Evolutionary conservation across 2,888 invertebrate genomes (phyloP), one percentile per base, ranked within the genome.

Genomic region (Troilus luridus): DNA sequence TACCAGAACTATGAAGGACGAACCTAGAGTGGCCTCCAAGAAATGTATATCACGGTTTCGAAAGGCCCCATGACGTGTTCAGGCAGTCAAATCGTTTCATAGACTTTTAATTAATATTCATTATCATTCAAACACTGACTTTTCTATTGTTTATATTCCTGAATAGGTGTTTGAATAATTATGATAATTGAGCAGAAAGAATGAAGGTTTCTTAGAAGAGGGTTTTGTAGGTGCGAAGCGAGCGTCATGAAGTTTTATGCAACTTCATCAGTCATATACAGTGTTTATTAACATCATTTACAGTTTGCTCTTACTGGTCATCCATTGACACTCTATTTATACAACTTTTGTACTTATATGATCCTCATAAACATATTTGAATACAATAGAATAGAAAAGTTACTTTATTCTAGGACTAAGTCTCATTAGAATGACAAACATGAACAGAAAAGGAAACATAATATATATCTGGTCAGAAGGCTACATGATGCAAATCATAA

Each of bases 61-160:
- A 77, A 77, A 77, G 27, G 41, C 17, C 1, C 72, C 72, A 24
- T 77, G 72, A 77, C 67, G 27, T 64, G 24, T 67, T 14, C 19
- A 27, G 72, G 41, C 8, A 41, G 72, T 19, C 72, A 21, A 77
- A 77, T 77, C 27, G 72, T 77, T 77, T 77, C 72, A 10, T 24
- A 77, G 72, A 77, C 9, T 41, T 77, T 17, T 77, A 77, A 77
- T 77, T 77, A 77, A 77, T 77, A 77, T 77, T 77, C 72, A 77
- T 77, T 19, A 41, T 77, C 41, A 77, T 77, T 77, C 72, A 77
- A 77, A 77, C 41, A 27, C 8, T 14, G 17, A 77, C 17, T 77
- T 41, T 41, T 77, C 27, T 17, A 77, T 77, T 77, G 72, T 77
- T 77, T 77, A 27, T 12, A 19, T 41, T 41, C 72, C 72, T 17